These are phyloP conservation scores for Collichthys lucidus DNA, from an alignment of 2,113 vertebrate species.

Conservation along the genomic window DNA sequence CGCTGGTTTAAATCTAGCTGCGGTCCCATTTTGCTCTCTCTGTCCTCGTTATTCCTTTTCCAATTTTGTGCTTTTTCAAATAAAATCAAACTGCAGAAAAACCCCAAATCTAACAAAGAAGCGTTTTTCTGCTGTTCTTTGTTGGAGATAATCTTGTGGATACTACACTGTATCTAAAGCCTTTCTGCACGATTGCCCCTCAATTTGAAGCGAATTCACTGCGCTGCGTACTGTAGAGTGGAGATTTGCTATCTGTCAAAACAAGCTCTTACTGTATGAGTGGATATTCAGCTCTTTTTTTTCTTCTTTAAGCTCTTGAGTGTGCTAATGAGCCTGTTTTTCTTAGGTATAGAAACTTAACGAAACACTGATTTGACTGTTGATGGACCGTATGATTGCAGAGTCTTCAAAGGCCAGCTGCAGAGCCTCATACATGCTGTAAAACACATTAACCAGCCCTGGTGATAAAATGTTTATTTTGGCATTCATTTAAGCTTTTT, in stretches of 20 bases:
- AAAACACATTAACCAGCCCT: not conserved
- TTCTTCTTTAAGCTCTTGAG: not conserved
- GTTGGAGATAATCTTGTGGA: not conserved
- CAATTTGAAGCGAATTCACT: slow-evolving; percentile 29
- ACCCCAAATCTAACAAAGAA: not conserved
- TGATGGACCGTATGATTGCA: slow-evolving; percentile 10
- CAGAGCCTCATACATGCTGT: slow-evolving; percentile 1
- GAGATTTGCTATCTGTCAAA: slow-evolving; percentile 32
- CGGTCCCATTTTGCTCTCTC: not conserved
- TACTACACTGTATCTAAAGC: slow-evolving; percentile 6
- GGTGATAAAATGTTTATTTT: not conserved
- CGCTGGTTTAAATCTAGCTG: not conserved
- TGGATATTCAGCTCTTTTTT: not conserved
- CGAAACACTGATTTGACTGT: slow-evolving; percentile 26
- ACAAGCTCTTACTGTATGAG: not conserved
- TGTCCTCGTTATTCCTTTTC: not conserved
- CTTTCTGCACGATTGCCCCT: slow-evolving; percentile 23
- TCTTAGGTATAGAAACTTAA: slow-evolving; percentile 4
- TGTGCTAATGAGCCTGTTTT: slow-evolving; percentile 28
- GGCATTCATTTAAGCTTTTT: slow-evolving; percentile 16
- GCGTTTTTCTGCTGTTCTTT: slow-evolving; percentile 7
- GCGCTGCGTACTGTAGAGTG: slow-evolving; percentile 18
- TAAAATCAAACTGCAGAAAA: not conserved
- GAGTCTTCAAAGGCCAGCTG: not conserved
- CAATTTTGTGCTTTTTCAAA: not conserved